These are phyloP conservation scores for Alauda arvensis DNA, from an alignment of 2,797 vertebrate genomes.

Conservation along the genomic window DNA sequence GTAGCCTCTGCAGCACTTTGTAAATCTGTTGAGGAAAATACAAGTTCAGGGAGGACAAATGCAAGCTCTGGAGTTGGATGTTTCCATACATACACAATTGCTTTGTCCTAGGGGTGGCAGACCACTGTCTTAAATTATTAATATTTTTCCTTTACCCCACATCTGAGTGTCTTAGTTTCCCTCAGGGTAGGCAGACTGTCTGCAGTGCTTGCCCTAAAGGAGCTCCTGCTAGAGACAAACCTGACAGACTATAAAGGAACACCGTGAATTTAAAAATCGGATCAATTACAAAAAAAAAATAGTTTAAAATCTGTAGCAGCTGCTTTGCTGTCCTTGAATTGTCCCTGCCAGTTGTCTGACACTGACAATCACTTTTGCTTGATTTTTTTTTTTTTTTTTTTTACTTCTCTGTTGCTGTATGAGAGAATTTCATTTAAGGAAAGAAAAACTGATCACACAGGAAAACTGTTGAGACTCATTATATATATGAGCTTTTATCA, in stretches of 20 bases:
- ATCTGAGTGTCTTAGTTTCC: conserved; percentile 39
- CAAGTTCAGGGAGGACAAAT: neutral
- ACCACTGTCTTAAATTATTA: conserved; percentile 47
- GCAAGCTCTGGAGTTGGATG: neutral
- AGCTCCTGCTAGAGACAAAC: conserved; percentile 26
- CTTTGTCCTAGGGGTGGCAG: conserved; percentile 5
- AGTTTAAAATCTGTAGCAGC: conserved; percentile 19
- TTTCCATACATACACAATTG: neutral
- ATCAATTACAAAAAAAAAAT: conserved; percentile 23
- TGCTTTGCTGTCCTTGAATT: conserved; percentile 35
- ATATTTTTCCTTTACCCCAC: conserved; percentile 38
- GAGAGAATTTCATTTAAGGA: neutral
- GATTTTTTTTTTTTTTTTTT: neutral
- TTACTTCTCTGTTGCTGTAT: neutral
- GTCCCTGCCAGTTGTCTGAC: conserved; percentile 4
- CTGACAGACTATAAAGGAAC: conserved; percentile 11
- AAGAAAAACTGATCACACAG: neutral
- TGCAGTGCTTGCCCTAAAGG: conserved; percentile 48
- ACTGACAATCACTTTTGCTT: neutral
- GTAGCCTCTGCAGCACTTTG: neutral
- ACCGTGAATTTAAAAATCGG: neutral
- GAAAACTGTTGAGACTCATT: neutral
- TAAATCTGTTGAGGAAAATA: neutral
- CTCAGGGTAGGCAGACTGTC: conserved; percentile 39
- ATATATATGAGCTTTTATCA: neutral